A percentile compares a stretch with the other conserved stretches of the same genome.
Conservation (phyloP, 2,797 vertebrate genomes). For the Craterocephalus amniculus region DNA sequence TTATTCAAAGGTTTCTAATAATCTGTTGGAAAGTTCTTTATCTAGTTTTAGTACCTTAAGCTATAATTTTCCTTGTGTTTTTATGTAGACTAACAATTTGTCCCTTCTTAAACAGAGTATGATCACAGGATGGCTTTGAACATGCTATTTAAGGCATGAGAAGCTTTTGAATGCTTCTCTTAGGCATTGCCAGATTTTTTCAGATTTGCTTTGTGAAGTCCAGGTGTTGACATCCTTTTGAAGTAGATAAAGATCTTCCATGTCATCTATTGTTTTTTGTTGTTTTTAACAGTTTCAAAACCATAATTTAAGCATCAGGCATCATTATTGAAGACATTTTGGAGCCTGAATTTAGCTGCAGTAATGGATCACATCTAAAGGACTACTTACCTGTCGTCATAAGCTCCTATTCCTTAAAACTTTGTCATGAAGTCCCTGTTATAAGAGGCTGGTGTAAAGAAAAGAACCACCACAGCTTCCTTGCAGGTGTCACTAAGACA, state of each 20-base stretch:
- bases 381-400: background rate
- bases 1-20: background rate
- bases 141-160: no score
- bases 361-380: background rate
- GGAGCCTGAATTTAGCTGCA: background rate
- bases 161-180: background rate
- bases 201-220: background rate
- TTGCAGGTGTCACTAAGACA: no score
- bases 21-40: background rate
- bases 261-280: background rate
- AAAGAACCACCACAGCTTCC: no score
- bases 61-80: background rate
- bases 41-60: background rate
- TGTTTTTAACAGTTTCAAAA: background rate
- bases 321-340: background rate
- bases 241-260: background rate
- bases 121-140: background rate
- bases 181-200: background rate
- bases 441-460: no score
- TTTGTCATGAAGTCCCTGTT: background rate
- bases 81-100: background rate
- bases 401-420: background rate
- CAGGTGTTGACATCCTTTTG: background rate
- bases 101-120: background rate
- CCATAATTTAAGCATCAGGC: background rate